Percentiles rank a stretch among this genome's conserved stretches.
Evolutionary conservation across 64 coral and sea anemone species (phyloP).

Genomic region (Pocillopora verrucosa): DNA sequence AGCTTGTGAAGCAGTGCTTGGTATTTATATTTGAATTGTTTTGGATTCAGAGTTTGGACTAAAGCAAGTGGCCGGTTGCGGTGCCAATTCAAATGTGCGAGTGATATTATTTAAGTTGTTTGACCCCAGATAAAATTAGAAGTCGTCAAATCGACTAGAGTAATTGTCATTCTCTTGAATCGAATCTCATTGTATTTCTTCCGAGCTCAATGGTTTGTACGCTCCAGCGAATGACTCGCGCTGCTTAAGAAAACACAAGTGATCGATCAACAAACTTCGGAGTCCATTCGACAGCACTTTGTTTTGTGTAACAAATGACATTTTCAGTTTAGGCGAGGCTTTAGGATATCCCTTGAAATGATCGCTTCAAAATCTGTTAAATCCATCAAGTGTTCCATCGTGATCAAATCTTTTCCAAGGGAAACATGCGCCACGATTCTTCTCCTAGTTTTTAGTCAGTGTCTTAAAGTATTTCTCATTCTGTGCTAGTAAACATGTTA

Average conservation of each 20-base stretch:
- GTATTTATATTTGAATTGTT: constrained; percentile 18
- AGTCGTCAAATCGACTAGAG: constrained; percentile 43
- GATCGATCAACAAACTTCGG: constrained; percentile 26
- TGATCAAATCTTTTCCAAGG: background rate
- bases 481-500: constrained; percentile 11
- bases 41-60: background rate
- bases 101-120: constrained; percentile 58
- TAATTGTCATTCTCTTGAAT: constrained; percentile 64
- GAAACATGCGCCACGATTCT: background rate
- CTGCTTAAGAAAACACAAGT: background rate
- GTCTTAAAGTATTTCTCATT: background rate
- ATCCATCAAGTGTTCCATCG: constrained; percentile 29
- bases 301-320: constrained; percentile 8
- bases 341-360: background rate
- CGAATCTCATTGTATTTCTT: constrained; percentile 38
- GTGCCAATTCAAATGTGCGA: constrained; percentile 4
- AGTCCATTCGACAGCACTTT: background rate
- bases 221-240: background rate
- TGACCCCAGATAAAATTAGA: constrained; percentile 90
- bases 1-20: constrained; percentile 36
- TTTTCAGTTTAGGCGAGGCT: constrained; percentile 9
- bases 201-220: constrained; percentile 24
- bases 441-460: background rate
- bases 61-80: background rate
- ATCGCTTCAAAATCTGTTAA: constrained; percentile 14